phyloP scores from a whole-genome alignment of 2,113 vertebrate genomes.

The Tyto alba region DNA sequence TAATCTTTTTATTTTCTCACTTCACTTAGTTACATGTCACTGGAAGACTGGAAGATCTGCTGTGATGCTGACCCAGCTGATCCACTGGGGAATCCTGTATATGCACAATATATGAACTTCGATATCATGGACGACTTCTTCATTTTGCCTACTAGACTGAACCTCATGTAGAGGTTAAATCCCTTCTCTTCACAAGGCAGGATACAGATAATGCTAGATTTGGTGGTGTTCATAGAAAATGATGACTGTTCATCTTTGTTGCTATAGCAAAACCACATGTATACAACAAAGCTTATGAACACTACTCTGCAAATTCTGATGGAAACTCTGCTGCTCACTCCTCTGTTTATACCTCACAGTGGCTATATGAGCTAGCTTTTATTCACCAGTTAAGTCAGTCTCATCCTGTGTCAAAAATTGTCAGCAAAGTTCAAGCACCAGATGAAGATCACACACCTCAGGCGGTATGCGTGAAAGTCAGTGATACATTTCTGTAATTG shows the following conservation, averaged over 20 bases:
- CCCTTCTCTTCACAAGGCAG: background rate
- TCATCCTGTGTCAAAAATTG: background rate
- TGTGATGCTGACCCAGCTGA: background rate
- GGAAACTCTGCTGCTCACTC: background rate
- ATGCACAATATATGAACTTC: background rate
- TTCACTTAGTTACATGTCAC: background rate
- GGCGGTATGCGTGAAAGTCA: accelerated
- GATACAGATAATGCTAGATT: background rate
- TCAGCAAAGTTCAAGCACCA: background rate
- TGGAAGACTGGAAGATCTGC: background rate
- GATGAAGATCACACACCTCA: background rate
- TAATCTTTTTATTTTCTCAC: background rate
- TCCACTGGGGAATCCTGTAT: background rate
- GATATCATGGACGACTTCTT: background rate
- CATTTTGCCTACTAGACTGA: background rate
- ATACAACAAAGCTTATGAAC: conserved; percentile 12
- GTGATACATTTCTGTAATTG: background rate
- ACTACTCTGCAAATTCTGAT: background rate
- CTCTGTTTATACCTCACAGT: background rate
- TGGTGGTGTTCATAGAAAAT: background rate
- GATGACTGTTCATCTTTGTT: background rate
- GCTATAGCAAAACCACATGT: conserved; percentile 10
- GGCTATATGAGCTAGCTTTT: background rate
- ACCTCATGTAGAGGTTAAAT: background rate
- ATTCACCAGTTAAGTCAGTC: background rate